Conservation (phyloP, 2,797 vertebrate genomes). For the Melanotaenia parkinsoni region DNA sequence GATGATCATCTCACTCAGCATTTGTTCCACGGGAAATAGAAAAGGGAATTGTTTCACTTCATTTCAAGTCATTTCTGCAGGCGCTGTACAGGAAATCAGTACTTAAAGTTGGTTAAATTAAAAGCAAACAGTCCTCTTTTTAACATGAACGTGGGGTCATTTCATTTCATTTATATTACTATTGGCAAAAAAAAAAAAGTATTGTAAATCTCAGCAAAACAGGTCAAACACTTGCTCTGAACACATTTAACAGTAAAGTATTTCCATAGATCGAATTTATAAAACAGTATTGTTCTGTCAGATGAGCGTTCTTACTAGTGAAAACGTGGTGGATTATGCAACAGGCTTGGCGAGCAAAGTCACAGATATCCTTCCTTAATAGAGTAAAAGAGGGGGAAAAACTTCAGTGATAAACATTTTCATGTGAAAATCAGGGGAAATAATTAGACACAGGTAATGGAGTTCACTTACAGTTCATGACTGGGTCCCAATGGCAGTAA, state of each 20-base stretch:
- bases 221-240: background rate
- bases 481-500: slow-evolving; percentile 43
- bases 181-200: background rate
- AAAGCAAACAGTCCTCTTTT: background rate
- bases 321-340: slow-evolving; percentile 12
- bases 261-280: background rate
- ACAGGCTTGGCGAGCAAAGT: background rate
- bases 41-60: background rate
- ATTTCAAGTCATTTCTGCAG: background rate
- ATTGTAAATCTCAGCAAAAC: background rate
- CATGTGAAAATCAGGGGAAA: slow-evolving; percentile 2
- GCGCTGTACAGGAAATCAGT: background rate
- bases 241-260: background rate
- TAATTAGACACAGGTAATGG: background rate
- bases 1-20: no score
- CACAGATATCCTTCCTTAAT: slow-evolving; percentile 40
- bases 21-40: background rate
- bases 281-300: background rate
- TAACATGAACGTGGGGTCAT: background rate
- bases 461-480: slow-evolving; percentile 67
- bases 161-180: background rate
- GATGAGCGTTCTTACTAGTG: slow-evolving; percentile 55
- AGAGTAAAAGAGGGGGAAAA: background rate
- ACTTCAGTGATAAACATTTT: background rate
- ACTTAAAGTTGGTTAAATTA: background rate